Evolutionary conservation across 2,888 invertebrate genomes (phyloP), one percentile per base, ranked within the genome.

Genomic region (Sarcophaga caerulescens): DNA sequence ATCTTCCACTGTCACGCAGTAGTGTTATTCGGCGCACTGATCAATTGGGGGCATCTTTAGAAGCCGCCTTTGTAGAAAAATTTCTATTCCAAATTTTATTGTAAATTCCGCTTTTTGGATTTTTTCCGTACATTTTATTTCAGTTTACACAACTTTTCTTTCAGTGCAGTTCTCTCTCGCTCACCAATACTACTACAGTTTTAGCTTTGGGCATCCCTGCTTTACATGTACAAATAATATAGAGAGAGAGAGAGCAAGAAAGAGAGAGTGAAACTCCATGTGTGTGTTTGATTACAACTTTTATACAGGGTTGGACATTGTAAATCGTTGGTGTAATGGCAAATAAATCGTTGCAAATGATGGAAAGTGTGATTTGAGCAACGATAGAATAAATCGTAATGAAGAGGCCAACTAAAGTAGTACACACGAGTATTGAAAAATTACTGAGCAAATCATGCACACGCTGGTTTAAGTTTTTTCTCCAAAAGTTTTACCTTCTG

Each of bases 281-380:
- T 52, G 52, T 52, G 2, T 47, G 17, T 52, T 52, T 5, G 52
- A 52, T 14, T 52, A 14, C 52, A 52, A 52, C 35, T 65, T 3
- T 12, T 12, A 19, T 45, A 52, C 35, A 23, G 77, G 44, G 62
- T 73, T 52, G 78, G n/a, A 47, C 4, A 5, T 52, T 52, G 52
- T 52, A 14, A 65, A 74, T 63, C 17, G 11, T 12, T 14, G 12
- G 11, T 47, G 44, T 47, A 52, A 68, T 68, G 52, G n/a, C 35
- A n/a, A 35, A 35, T 44, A 69, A 79, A 60, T 59, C 19, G 19
- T 76, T 66, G 17, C n/a, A 44, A 68, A 71, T 25, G 45, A 66
- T 57, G 62, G 74, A 81, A 84, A 80, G 86, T 86, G 83, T 78
- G 74, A 86, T 81, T 65, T 75, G 57, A 19, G 70, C 78, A 77